Evolutionary conservation across 2,113 vertebrate genomes (phyloP).

Genomic region (Hemicordylus capensis): DNA sequence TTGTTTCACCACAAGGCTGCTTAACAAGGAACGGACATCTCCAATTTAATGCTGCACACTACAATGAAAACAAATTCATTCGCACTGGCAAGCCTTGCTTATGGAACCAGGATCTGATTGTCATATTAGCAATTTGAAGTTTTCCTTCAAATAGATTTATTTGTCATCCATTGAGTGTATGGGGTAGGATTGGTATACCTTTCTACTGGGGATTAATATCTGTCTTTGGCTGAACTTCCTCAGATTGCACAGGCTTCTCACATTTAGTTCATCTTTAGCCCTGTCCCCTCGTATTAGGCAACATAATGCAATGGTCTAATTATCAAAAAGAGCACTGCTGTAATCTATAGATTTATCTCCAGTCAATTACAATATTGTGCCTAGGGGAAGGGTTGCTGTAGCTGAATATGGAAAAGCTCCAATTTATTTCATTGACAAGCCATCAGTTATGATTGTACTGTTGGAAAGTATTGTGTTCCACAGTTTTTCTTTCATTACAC

Average conservation of each 20-base stretch:
- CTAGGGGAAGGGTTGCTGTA: background rate
- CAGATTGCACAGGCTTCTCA: background rate
- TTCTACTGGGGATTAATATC: background rate
- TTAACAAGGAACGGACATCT: background rate
- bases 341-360: background rate
- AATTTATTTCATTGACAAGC: background rate
- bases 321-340: background rate
- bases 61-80: background rate
- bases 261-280: background rate
- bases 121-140: background rate
- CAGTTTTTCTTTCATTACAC: slow-evolving; percentile 45
- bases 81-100: background rate
- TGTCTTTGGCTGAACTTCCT: background rate
- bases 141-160: background rate
- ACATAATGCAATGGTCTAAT: background rate
- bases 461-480: background rate
- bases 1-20: background rate
- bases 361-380: background rate
- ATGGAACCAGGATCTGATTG: background rate
- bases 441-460: slow-evolving; percentile 8
- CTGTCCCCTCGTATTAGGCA: background rate
- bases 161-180: background rate
- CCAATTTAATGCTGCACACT: background rate
- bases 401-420: background rate
- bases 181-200: background rate